Evolutionary conservation across 2,113 vertebrate species (phyloP), one percentile per base, ranked within the genome.

Genomic region (Peromyscus maniculatus): DNA sequence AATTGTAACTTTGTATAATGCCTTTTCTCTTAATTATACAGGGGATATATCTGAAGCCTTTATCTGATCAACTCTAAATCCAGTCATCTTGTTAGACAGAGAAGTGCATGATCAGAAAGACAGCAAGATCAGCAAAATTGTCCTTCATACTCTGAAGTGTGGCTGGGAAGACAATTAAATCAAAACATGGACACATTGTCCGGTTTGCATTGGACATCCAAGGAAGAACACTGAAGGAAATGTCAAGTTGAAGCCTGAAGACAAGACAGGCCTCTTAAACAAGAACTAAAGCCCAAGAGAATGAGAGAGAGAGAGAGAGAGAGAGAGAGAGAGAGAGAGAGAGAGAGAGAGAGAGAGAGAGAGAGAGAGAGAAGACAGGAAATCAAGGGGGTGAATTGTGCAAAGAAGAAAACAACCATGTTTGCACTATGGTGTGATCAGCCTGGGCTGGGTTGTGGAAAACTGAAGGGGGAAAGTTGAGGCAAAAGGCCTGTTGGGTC

Each of bases 231-330:
- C 16, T 17, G 52, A 62, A 36, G 31, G 43, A 24, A 59, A 66
- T 22, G 78, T 4, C 79, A 78, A 59, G 22, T 7, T 77, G 39
- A 92, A 91, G 15, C 66, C 39, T 55, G 28, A 62, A 66, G 24
- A 3, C 2, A 4, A 55, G 16, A 17, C 17, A 13, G 5, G 0
- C 43, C 12, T 43, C 71, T 57, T 33, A 10, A 13, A 59, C 10
- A 13, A 1, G 43, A 16, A 16, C 36, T 39, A 64, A 43, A 39
- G 16, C 9, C 36, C 19, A 26, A 28, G 64, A 66, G 64, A 66
- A 24, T 28, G 64, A 66, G 64, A 66, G 64, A 66, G 26, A 64
- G 19, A 59, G 57, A 59, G 64, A 66, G 64, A 62, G 17, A 59
- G 57, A 59, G 57, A 59, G 57, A 59, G 16, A 59, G 57, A 59